A percentile compares a stretch with the other conserved stretches of the same genome.
These are phyloP conservation scores for Aphidius gifuensis DNA, from an alignment of 1,140 invertebrate genomes.

Conservation along the genomic window DNA sequence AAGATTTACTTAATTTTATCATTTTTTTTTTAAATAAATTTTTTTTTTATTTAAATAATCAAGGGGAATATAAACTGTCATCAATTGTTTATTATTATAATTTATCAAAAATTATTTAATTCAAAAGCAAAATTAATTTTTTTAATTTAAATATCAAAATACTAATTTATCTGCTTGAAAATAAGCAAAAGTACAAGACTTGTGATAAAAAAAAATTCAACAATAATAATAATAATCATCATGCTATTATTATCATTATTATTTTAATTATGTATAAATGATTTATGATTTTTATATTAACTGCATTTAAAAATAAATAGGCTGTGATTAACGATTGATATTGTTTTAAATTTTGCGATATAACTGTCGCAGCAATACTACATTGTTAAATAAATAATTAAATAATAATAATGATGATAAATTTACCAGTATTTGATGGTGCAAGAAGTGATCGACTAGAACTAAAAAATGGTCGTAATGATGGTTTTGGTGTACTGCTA, in stretches of 20 bases:
- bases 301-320: too few relatives aligned
- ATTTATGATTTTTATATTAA: too few relatives aligned
- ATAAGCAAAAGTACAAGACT: too few relatives aligned
- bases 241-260: too few relatives aligned
- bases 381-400: neutral
- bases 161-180: too few relatives aligned
- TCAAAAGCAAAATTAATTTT: neutral
- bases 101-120: neutral
- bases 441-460: constrained; percentile 73
- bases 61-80: neutral
- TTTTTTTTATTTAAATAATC: constrained; percentile 1
- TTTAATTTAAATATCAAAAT: neutral
- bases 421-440: constrained; percentile 51
- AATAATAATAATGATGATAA: constrained; percentile 6
- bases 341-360: neutral
- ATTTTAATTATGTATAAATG: too few relatives aligned
- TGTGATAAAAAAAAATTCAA: too few relatives aligned
- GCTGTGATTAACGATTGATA: too few relatives aligned
- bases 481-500: constrained; percentile 93
- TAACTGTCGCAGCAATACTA: neutral
- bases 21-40: constrained; percentile 10
- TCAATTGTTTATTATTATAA: too few relatives aligned
- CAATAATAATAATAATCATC: too few relatives aligned
- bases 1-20: constrained; percentile 45
- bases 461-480: constrained; percentile 90